These are phyloP conservation scores for Semaprochilodus insignis DNA, from an alignment of 2,797 vertebrate genomes.

Conservation along the genomic window DNA sequence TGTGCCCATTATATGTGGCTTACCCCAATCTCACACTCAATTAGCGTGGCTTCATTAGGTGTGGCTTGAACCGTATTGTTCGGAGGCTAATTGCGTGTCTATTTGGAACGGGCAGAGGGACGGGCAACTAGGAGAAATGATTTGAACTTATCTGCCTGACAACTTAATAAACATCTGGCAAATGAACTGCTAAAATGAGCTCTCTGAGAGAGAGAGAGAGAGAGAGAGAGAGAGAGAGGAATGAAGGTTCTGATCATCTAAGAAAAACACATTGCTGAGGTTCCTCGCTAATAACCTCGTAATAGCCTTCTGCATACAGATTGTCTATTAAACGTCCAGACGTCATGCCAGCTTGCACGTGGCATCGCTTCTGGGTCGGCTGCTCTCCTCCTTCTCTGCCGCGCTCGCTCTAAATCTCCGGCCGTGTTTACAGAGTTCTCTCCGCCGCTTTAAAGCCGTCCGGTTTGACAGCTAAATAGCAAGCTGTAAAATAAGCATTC, in stretches of 20 bases:
- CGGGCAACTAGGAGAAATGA: constrained; percentile 31
- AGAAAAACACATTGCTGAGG: constrained; percentile 25
- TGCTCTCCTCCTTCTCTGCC: not conserved
- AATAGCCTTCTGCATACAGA: constrained; percentile 31
- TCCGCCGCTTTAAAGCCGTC: constrained; percentile 26
- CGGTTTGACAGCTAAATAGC: constrained; percentile 46
- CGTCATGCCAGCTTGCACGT: not conserved
- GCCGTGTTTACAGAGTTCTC: constrained; percentile 22
- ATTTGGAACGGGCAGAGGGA: constrained; percentile 44
- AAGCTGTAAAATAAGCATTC: constrained; percentile 40
- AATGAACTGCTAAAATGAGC: constrained; percentile 52
- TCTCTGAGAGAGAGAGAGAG: not conserved
- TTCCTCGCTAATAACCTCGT: constrained; percentile 41
- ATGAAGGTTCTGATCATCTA: constrained; percentile 23
- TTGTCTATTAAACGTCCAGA: constrained; percentile 28
- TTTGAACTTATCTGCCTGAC: constrained; percentile 51
- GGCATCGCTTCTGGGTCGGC: not conserved
- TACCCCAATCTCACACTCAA: constrained; percentile 46
- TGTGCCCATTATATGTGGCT: constrained; percentile 27
- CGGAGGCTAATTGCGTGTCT: constrained; percentile 57
- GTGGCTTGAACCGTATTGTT: constrained; percentile 53
- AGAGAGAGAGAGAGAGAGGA: constrained; percentile 9
- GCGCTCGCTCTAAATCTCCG: constrained; percentile 27
- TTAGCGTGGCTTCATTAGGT: constrained; percentile 48
- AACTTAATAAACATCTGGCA: constrained; percentile 54